Base-by-base conservation (phyloP, 2,113 vertebrate species). In the Megaceryle maxima region DNA sequence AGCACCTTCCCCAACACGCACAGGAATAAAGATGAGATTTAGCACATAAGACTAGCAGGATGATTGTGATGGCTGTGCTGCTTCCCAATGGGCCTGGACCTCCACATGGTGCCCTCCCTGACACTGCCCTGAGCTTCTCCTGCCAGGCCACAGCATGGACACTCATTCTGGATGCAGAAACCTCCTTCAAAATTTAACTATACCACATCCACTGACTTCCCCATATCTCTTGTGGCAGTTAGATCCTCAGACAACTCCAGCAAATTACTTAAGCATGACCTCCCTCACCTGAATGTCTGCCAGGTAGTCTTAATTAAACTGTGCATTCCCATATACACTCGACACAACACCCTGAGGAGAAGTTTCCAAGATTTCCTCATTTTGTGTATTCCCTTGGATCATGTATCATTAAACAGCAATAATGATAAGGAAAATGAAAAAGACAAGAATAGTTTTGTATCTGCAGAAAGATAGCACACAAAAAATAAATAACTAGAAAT, bases 231-330 rank as follows among this genome's bases (percentile, higher is more conserved):
- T 63, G 81, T 73, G 95, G 83, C 94, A 96, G 33, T 91, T 89
- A 85, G 53, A 96, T 73, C 66, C 94, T 92, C 94, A 78, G 92
- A 96, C 66, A 95, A 89, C 88, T 91, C 91, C 83, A 93, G 55
- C 41, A 94, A 84, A 95, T 93, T 96, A 94, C 44, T 95, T 91
- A 82, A 89, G 88, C 91, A 35, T 92, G 88, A 95, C 92, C 77
- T 94, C 83, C 64, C 88, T 69, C 74, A 69, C 59, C 95, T 94
- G 94, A 96, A 84, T 77, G 90, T 94, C 86, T 96, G 94, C 94
- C 95, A 95, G 91, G 95, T 95, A 96, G 69, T 93, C 94, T 96
- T 96, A 96, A 96, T 96, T 94, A 96, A 97, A 96, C 86, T 60
- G n/a, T 68, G 81, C 41, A 5, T 87, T 91, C 87, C 92, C 86